Evolutionary conservation across 2,113 vertebrate genomes (phyloP).

Genomic region (Rousettus leschenaultii): DNA sequence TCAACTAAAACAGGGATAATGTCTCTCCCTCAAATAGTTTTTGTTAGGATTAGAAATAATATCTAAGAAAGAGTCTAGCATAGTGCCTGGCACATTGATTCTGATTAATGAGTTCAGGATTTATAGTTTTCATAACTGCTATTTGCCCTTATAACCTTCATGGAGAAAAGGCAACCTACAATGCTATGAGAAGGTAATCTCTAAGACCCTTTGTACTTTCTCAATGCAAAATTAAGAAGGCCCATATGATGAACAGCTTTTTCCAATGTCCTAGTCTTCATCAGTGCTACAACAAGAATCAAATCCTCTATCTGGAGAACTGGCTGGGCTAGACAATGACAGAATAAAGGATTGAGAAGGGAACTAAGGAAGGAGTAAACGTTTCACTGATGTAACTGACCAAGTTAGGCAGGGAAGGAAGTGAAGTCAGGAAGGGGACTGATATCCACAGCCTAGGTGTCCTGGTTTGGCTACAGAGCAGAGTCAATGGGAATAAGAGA

Average conservation of each 20-base stretch:
- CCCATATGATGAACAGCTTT: not conserved
- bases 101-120: not conserved
- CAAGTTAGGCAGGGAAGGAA: not conserved
- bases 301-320: not conserved
- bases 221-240: not conserved
- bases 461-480: not conserved
- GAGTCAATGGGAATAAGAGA: not conserved
- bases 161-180: not conserved
- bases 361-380: not conserved
- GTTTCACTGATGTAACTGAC: not conserved
- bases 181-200: not conserved
- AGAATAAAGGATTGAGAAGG: not conserved
- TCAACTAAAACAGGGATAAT: not conserved
- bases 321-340: not conserved
- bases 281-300: not conserved
- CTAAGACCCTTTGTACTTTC: not conserved
- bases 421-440: not conserved
- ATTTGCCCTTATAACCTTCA: not conserved
- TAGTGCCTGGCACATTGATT: not conserved
- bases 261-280: not conserved
- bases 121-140: not conserved
- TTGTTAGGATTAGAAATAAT: slow-evolving; percentile 15
- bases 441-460: not conserved
- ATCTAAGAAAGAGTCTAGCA: not conserved
- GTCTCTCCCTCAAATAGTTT: not conserved